phyloP scores from a whole-genome alignment of 1,140 invertebrate species.

The Bombus ignitus region DNA sequence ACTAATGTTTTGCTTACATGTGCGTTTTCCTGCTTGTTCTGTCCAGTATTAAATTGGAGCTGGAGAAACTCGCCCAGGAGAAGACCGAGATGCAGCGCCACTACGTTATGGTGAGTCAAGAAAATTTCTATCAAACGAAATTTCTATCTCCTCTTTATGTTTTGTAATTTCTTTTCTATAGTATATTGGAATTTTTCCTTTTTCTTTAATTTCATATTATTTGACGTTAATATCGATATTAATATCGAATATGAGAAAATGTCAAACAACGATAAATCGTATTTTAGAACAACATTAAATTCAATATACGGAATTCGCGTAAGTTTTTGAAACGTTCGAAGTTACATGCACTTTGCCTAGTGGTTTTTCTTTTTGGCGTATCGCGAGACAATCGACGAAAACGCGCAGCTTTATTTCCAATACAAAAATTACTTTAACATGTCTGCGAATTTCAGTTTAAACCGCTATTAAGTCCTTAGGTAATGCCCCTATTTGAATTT shows the following conservation, averaged over 20 bases:
- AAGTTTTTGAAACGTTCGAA: neutral
- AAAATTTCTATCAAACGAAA: neutral
- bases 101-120: constrained; percentile 95
- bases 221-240: too few species aligned
- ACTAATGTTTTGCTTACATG: constrained; percentile 79
- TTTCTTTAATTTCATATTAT: too few species aligned
- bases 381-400: neutral
- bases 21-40: constrained; percentile 81
- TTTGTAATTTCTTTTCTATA: neutral
- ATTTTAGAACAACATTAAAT: too few species aligned
- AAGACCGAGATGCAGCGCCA: constrained; percentile 99
- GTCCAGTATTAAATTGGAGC: constrained; percentile 92
- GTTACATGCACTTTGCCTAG: too few species aligned
- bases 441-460: neutral
- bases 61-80: constrained; percentile 97
- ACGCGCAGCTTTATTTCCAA: neutral
- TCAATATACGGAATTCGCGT: neutral
- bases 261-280: too few species aligned
- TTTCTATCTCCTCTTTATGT: neutral
- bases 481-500: constrained; percentile 12
- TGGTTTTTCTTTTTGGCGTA: neutral
- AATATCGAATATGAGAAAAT: too few species aligned
- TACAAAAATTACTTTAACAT: neutral
- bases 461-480: neutral
- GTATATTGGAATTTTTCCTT: too few species aligned